A percentile compares a stretch with the other conserved stretches of the same genome.
phyloP scores from a whole-genome alignment of 2,888 invertebrate species.

The Tortricodes alternella region DNA sequence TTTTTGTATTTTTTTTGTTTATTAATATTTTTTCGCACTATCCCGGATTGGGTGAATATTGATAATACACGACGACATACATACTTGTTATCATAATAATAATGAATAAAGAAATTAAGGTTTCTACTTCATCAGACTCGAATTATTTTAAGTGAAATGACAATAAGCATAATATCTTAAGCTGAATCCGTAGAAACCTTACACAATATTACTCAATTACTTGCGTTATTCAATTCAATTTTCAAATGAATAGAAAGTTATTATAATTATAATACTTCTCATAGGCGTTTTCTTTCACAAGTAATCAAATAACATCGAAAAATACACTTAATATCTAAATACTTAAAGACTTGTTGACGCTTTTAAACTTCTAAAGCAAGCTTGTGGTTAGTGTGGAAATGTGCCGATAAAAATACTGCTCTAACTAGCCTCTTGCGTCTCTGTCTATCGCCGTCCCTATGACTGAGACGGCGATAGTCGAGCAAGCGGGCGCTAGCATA shows the following conservation, averaged over 20 bases:
- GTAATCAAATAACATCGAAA: constrained; percentile 25
- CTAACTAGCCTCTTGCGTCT: background rate
- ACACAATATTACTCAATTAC: constrained; percentile 35
- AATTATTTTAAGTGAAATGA: constrained; percentile 35
- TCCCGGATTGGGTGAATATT: constrained; percentile 69
- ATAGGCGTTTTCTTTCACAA: background rate
- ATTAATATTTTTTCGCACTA: constrained; percentile 58
- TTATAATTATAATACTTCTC: background rate
- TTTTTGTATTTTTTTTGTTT: constrained; percentile 48
- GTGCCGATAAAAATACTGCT: constrained; percentile 33
- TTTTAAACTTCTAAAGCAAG: constrained; percentile 39
- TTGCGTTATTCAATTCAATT: constrained; percentile 36
- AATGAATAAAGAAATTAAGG: constrained; percentile 51
- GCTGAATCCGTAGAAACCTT: constrained; percentile 63
- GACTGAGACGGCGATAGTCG: too few species aligned
- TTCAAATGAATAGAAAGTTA: background rate
- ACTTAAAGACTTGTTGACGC: constrained; percentile 51
- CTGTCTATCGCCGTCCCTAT: background rate
- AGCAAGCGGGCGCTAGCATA: too few species aligned
- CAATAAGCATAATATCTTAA: constrained; percentile 50
- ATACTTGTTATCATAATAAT: constrained; percentile 55
- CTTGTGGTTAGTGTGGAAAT: constrained; percentile 31
- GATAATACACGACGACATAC: constrained; percentile 73
- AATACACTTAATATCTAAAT: constrained; percentile 47
- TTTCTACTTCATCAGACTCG: constrained; percentile 61